These are phyloP conservation scores for Pygmarrhopalites habei DNA, from an alignment of 1,140 invertebrate species.

Conservation along the genomic window DNA sequence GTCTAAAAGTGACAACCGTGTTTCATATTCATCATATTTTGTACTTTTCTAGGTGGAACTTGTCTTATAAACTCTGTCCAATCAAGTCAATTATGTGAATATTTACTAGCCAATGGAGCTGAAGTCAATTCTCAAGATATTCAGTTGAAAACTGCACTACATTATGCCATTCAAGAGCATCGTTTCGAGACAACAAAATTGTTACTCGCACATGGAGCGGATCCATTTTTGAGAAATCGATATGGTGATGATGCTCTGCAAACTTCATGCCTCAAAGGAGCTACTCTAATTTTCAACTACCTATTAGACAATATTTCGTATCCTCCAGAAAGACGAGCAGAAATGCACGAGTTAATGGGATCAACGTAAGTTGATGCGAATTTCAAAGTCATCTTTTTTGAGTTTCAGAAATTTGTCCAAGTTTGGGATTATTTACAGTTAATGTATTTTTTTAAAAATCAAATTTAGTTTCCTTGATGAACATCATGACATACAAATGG, in stretches of 20 bases:
- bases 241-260: constrained; percentile 77
- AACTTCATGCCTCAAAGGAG: constrained; percentile 80
- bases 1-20: too few relatives aligned
- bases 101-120: constrained; percentile 63
- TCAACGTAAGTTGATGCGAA: too few relatives aligned
- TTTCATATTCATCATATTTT: background rate
- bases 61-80: constrained; percentile 91
- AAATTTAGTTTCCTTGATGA: constrained; percentile 48
- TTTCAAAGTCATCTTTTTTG: constrained; percentile 44
- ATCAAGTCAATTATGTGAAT: constrained; percentile 70
- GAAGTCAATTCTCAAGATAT: constrained; percentile 80
- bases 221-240: constrained; percentile 65
- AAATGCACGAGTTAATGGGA: constrained; percentile 76
- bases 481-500: constrained; percentile 59
- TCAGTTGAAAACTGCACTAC: constrained; percentile 83
- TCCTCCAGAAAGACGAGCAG: constrained; percentile 59
- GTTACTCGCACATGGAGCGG: constrained; percentile 68
- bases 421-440: too few relatives aligned
- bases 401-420: constrained; percentile 26
- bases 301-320: constrained; percentile 59
- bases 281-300: constrained; percentile 70
- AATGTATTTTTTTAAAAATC: too few relatives aligned
- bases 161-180: constrained; percentile 88
- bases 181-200: constrained; percentile 75
- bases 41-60: constrained; percentile 55